These are phyloP conservation scores for Meganola albula DNA, from an alignment of 2,888 invertebrate genomes.

Conservation along the genomic window DNA sequence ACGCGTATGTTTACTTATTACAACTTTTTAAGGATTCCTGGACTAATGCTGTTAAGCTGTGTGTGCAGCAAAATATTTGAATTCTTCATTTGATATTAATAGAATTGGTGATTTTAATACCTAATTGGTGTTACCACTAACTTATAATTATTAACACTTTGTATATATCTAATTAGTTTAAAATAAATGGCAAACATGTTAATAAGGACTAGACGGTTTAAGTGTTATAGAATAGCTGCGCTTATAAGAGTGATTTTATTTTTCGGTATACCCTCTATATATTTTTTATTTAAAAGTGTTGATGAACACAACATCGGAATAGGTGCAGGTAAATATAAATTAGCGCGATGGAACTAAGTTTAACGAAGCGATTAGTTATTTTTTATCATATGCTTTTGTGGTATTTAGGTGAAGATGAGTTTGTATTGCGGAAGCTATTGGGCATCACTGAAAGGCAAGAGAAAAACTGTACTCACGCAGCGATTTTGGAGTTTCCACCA, in stretches of 20 bases:
- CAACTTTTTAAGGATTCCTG: constrained; percentile 18
- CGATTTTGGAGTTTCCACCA: constrained; percentile 87
- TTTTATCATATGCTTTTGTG: constrained; percentile 8
- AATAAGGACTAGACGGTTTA: constrained; percentile 58
- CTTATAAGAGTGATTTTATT: constrained; percentile 51
- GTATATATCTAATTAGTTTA: too few relatives aligned
- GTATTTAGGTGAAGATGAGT: constrained; percentile 17
- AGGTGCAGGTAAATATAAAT: too few relatives aligned
- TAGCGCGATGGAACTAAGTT: too few relatives aligned
- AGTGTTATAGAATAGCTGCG: constrained; percentile 43
- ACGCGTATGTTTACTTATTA: constrained; percentile 39
- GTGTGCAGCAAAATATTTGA: constrained; percentile 57
- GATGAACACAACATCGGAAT: too few relatives aligned
- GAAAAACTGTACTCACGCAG: constrained; percentile 83
- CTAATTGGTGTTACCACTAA: too few relatives aligned
- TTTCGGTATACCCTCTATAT: constrained; percentile 50
- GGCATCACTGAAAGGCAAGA: constrained; percentile 32
- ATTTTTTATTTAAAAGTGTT: constrained; percentile 33
- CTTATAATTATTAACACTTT: too few relatives aligned
- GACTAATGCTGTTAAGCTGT: constrained; percentile 53
- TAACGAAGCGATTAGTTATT: too few relatives aligned
- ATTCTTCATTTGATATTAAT: constrained; percentile 61
- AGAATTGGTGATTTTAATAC: neutral
- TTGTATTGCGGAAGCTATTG: constrained; percentile 43
- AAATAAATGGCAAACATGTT: constrained; percentile 62